These are phyloP conservation scores for Hoplias malabaricus DNA, from an alignment of 2,113 vertebrate species.

Conservation along the genomic window DNA sequence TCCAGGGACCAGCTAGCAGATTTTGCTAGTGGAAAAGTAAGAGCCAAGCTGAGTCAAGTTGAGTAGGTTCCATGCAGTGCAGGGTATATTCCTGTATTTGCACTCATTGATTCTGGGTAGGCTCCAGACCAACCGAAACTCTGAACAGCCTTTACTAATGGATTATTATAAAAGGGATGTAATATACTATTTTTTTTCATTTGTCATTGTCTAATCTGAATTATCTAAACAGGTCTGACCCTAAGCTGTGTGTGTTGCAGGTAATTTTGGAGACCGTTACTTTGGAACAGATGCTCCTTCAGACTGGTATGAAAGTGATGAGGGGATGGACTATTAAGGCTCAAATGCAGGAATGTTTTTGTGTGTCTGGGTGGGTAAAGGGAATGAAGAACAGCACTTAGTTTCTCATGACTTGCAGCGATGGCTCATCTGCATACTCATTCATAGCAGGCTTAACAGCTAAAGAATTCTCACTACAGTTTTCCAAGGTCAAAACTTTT, in stretches of 20 bases:
- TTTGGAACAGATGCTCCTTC: conserved; percentile 85
- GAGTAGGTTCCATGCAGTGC: no score
- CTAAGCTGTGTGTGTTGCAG: conserved; percentile 57
- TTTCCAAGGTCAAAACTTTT: background rate
- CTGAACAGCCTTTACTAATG: no score
- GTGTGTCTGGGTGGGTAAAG: background rate
- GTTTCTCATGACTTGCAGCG: conserved; percentile 1
- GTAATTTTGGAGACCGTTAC: conserved; percentile 90
- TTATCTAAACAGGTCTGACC: background rate
- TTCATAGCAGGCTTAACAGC: background rate
- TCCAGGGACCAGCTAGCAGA: no score
- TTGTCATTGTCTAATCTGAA: background rate
- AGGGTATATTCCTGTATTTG: no score
- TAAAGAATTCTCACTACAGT: background rate
- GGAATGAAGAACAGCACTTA: conserved; percentile 34
- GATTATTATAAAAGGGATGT: background rate
- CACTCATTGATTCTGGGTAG: no score
- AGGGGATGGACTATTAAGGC: conserved; percentile 77
- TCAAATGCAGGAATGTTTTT: background rate
- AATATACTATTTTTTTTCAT: no score
- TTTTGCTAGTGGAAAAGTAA: no score
- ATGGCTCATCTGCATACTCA: background rate
- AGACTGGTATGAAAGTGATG: conserved; percentile 78
- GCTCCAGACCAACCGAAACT: no score
- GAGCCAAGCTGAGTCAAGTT: no score